Conservation (phyloP, 2,113 vertebrate genomes). For the Lasiurus borealis region DNA sequence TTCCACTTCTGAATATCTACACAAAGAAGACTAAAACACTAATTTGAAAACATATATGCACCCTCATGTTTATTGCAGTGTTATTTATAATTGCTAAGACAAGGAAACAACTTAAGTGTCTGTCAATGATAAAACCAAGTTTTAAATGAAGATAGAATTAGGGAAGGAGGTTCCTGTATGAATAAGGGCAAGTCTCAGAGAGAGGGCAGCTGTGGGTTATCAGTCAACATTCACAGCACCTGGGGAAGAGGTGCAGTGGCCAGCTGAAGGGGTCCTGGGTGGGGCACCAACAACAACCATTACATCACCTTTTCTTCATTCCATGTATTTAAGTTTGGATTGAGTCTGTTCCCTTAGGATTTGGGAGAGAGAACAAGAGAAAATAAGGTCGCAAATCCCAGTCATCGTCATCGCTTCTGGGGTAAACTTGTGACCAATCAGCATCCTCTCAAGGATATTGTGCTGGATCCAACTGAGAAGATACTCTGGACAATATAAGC, state of each 20-base stretch:
- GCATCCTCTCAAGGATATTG: not conserved
- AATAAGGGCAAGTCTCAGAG: not conserved
- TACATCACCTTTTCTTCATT: not conserved
- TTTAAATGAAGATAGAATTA: constrained; percentile 44
- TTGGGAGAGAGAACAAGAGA: not conserved
- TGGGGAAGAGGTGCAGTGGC: not conserved
- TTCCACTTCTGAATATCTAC: not conserved
- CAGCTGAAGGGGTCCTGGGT: not conserved
- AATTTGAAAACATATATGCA: not conserved
- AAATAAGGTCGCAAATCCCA: not conserved
- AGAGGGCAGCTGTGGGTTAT: not conserved
- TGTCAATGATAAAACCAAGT: not conserved
- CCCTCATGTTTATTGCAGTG: not conserved
- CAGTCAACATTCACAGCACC: not conserved
- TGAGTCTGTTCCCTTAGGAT: not conserved
- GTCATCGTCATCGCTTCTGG: not conserved
- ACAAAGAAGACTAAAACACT: not conserved
- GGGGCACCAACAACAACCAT: not conserved
- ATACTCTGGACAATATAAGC: not conserved
- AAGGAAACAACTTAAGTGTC: not conserved
- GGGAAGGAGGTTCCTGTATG: not conserved
- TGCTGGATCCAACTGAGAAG: not conserved
- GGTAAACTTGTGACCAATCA: not conserved
- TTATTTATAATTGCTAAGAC: not conserved
- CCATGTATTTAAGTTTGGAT: not conserved